Percentiles rank a stretch among this genome's conserved stretches.
These are phyloP conservation scores for Scomber scombrus DNA, from an alignment of 2,113 vertebrate genomes.

Conservation along the genomic window DNA sequence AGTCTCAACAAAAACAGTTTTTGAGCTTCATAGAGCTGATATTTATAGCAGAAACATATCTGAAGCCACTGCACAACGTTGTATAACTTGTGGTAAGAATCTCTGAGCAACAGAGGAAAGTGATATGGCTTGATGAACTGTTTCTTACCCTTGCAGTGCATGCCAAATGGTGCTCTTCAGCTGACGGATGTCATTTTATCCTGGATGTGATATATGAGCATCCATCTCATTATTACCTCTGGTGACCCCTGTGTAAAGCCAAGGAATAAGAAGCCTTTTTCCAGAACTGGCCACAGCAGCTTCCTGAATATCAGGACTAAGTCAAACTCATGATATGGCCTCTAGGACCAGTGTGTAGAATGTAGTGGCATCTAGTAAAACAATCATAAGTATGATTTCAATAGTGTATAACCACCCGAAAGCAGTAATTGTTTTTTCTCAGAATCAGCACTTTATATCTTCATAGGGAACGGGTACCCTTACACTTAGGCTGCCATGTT, in stretches of 20 bases:
- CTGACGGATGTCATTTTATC: background rate
- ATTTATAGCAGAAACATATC: background rate
- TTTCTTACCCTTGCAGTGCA: background rate
- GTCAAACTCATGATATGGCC: background rate
- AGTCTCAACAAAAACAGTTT: background rate
- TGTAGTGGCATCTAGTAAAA: too few relatives aligned
- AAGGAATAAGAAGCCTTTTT: background rate
- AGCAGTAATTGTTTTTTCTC: too few relatives aligned
- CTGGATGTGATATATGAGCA: too few relatives aligned
- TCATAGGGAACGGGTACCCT: too few relatives aligned
- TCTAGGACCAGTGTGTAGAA: background rate
- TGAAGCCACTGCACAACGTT: too few relatives aligned
- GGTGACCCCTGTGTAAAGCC: background rate
- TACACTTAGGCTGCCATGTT: too few relatives aligned
- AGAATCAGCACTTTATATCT: too few relatives aligned
- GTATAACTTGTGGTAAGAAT: background rate
- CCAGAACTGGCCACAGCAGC: too few relatives aligned
- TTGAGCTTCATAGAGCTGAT: background rate
- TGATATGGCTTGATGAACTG: background rate
- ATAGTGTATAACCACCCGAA: too few relatives aligned
- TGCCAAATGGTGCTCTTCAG: background rate
- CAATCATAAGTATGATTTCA: too few relatives aligned
- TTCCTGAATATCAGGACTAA: too few relatives aligned
- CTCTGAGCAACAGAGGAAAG: background rate
- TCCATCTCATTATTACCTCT: too few relatives aligned